Percentiles rank a stretch among this genome's conserved stretches.
Conservation (phyloP, 2,888 invertebrate genomes). For the Myathropa florea region DNA sequence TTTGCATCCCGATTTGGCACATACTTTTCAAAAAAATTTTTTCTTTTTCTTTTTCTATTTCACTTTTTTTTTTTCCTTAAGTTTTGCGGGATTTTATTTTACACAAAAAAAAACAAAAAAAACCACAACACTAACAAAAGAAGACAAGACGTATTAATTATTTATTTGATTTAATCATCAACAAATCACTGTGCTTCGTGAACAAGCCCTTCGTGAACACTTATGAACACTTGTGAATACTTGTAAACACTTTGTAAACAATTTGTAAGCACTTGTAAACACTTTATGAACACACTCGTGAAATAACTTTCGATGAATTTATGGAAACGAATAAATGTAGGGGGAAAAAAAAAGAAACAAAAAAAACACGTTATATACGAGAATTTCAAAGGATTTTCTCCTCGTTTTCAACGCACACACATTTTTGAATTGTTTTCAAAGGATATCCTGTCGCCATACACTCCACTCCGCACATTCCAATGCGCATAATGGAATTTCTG, state of each 20-base stretch:
- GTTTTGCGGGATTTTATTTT: too few relatives aligned
- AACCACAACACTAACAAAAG: not conserved
- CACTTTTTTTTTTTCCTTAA: not conserved
- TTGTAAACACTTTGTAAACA: not conserved
- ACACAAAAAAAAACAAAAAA: too few relatives aligned
- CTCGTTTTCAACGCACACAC: too few relatives aligned
- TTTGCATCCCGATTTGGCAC: constrained; percentile 38
- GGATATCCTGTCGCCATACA: not conserved
- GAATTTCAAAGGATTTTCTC: too few relatives aligned
- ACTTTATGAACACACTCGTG: not conserved
- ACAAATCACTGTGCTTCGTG: not conserved
- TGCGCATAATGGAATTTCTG: not conserved
- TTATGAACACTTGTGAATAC: not conserved
- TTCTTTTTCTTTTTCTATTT: not conserved
- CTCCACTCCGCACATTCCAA: not conserved
- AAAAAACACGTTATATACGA: not conserved
- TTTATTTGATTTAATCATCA: not conserved
- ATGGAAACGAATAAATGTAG: too few relatives aligned
- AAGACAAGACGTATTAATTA: not conserved
- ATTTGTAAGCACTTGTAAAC: not conserved
- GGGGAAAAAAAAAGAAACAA: not conserved
- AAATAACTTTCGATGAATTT: not conserved
- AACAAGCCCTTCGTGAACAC: not conserved
- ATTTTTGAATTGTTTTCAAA: not conserved
- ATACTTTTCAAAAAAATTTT: not conserved